Conservation (phyloP, 2,888 invertebrate genomes). For the Eustalomyia histrio region DNA sequence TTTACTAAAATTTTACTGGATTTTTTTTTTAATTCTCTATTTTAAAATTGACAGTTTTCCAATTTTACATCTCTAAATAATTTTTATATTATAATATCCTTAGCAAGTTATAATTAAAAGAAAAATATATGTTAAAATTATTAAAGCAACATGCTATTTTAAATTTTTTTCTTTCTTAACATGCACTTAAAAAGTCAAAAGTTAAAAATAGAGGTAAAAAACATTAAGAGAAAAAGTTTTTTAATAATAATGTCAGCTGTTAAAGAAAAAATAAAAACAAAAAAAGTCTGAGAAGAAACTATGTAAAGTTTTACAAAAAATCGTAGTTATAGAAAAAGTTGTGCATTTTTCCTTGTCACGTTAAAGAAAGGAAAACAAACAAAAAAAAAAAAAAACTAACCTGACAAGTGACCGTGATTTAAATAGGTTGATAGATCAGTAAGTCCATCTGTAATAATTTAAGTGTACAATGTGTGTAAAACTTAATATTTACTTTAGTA, state of each 20-base stretch:
- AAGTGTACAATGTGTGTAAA: constrained; percentile 39
- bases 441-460: constrained; percentile 78
- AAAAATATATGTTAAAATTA: background rate
- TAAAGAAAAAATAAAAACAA: constrained; percentile 22
- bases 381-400: constrained; percentile 77
- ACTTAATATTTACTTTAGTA: background rate
- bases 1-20: too few relatives aligned
- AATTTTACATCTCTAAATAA: too few relatives aligned
- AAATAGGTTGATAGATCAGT: constrained; percentile 79
- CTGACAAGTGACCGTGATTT: constrained; percentile 79
- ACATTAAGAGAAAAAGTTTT: constrained; percentile 11
- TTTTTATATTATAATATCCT: too few relatives aligned
- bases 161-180: background rate
- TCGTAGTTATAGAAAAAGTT: constrained; percentile 45
- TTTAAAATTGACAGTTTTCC: too few relatives aligned
- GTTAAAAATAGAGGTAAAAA: constrained; percentile 5
- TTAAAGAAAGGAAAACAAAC: constrained; percentile 56
- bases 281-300: constrained; percentile 11
- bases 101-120: background rate
- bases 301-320: constrained; percentile 38
- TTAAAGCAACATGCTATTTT: background rate
- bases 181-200: constrained; percentile 1
- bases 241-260: background rate
- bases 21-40: too few relatives aligned
- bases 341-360: constrained; percentile 53